Conservation (phyloP, 2,888 invertebrate species). For the Parnassius mnemosyne region DNA sequence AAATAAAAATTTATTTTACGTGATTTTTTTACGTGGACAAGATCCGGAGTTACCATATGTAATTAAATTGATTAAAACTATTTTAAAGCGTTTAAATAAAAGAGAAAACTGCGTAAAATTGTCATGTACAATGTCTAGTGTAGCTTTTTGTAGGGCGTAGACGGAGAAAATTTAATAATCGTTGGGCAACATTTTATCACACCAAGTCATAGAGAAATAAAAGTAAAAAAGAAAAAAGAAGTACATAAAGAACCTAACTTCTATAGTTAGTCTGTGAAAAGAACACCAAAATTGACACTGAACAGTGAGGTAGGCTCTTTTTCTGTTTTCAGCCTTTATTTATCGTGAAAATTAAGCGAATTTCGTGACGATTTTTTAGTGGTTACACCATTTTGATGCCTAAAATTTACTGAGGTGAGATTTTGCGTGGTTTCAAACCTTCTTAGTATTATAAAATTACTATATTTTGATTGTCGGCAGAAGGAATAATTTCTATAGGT, state of each 20-base stretch:
- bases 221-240: too few relatives aligned
- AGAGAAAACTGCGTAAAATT: too few relatives aligned
- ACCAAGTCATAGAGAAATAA: too few relatives aligned
- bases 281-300: conserved; percentile 65
- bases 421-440: conserved; percentile 25
- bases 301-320: conserved; percentile 79
- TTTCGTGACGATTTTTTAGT: conserved; percentile 62
- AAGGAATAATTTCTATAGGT: conserved; percentile 63
- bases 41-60: too few relatives aligned
- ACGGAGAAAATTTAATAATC: too few relatives aligned
- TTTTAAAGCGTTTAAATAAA: too few relatives aligned
- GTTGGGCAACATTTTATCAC: too few relatives aligned
- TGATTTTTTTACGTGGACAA: too few relatives aligned
- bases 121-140: too few relatives aligned
- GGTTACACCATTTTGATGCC: conserved; percentile 71
- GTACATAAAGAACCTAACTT: not conserved
- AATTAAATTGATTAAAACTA: too few relatives aligned
- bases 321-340: conserved; percentile 77
- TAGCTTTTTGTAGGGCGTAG: too few relatives aligned
- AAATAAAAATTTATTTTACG: too few relatives aligned
- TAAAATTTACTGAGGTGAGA: conserved; percentile 74
- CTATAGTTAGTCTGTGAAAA: conserved; percentile 7
- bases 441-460: conserved; percentile 15
- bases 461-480: conserved; percentile 67
- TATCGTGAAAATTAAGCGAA: conserved; percentile 70